These are phyloP conservation scores for Scolanthus callimorphus DNA, from an alignment of 92 coral and sea anemone species.

Conservation along the genomic window DNA sequence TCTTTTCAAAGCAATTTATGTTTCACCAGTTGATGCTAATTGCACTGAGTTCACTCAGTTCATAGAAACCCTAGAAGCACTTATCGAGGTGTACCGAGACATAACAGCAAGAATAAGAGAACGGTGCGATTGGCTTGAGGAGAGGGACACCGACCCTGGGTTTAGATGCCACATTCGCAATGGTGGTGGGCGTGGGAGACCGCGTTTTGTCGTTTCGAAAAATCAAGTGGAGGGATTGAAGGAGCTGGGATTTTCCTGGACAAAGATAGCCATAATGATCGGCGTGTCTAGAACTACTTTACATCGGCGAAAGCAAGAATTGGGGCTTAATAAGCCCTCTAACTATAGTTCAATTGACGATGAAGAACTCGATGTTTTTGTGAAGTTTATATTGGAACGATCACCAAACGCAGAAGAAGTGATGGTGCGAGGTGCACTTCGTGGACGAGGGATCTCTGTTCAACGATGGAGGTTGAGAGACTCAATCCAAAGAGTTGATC, in stretches of 20 bases:
- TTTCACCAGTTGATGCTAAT: conserved; percentile 11
- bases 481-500: too few species aligned
- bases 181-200: conserved; percentile 22
- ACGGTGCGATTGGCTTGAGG: conserved; percentile 14
- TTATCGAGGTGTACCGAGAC: conserved; percentile 11
- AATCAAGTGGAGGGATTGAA: conserved; percentile 24
- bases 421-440: too few species aligned
- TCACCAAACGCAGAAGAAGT: too few species aligned
- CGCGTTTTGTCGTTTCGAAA: conserved; percentile 20
- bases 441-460: too few species aligned
- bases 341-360: too few species aligned
- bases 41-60: conserved; percentile 11
- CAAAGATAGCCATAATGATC: too few species aligned
- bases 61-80: conserved; percentile 13
- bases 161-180: conserved; percentile 13
- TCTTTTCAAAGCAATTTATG: conserved; percentile 13
- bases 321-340: conserved; percentile 9
- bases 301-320: conserved; percentile 18
- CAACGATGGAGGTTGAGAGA: too few species aligned
- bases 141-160: conserved; percentile 7
- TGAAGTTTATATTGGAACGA: too few species aligned
- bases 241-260: too few species aligned
- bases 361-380: too few species aligned
- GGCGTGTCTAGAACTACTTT: too few species aligned
- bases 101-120: conserved; percentile 7